Percentiles rank a stretch among this genome's conserved stretches.
Conservation (phyloP, 2,113 vertebrate genomes). For the Anhinga rufa region DNA sequence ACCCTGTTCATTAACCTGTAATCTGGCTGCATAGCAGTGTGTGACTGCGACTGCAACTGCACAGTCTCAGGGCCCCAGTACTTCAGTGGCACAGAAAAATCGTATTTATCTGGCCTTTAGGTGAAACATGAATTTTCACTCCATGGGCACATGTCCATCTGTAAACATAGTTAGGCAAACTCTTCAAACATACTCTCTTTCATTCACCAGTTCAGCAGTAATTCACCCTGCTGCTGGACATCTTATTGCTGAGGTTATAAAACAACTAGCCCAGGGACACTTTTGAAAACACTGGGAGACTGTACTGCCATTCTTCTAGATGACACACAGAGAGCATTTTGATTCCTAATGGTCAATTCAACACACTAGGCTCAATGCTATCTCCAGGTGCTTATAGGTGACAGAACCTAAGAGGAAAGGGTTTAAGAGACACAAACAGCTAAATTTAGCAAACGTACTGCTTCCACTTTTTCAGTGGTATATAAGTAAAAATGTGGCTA, state of each 20-base stretch:
- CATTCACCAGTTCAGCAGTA: not conserved
- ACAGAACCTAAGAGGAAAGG: not conserved
- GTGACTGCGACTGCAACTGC: not conserved
- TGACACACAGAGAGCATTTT: not conserved
- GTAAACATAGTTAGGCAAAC: not conserved
- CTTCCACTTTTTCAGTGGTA: not conserved
- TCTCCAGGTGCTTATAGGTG: not conserved
- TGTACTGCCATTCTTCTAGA: not conserved
- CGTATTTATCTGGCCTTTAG: not conserved
- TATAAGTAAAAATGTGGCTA: not conserved
- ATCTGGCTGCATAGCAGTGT: not conserved
- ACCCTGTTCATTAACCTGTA: not conserved
- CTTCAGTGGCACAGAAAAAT: not conserved
- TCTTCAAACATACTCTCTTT: not conserved
- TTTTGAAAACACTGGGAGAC: not conserved
- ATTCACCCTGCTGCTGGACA: not conserved
- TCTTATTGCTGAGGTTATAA: not conserved
- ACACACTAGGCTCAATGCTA: not conserved
- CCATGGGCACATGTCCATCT: not conserved
- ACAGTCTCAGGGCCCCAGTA: not conserved
- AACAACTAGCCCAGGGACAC: not conserved
- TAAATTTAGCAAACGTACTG: not conserved
- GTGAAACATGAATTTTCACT: not conserved
- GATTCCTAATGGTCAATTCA: not conserved
- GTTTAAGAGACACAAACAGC: not conserved